Base-by-base conservation (phyloP, 37 sponge, comb jelly and placozoan genomes). In the Amphimedon queenslandica region DNA sequence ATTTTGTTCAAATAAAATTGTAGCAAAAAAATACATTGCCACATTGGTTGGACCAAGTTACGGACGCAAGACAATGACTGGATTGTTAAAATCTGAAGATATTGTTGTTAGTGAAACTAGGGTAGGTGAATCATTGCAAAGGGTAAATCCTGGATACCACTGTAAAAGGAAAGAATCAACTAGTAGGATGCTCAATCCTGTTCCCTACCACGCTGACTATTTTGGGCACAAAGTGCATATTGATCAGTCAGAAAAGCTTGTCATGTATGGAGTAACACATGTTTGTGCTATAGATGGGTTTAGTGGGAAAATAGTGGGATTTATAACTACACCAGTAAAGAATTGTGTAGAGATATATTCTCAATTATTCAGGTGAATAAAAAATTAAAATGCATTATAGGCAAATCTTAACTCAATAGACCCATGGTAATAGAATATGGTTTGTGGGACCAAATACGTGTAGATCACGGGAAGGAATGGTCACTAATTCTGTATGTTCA, bases 201-300 rank as follows among this genome's bases (percentile, higher is more conserved):
- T 77, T 2, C 79, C 88, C 51, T 87, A 87, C 40, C 21, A 10
- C 35, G 83, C 88, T 71, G 53, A 58, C 2, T 87, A 82, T 64
- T 77, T 77, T 74, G 89, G 89, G 4, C 76, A 88, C 40, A 88
- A 88, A 57, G 13, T 88, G 20, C 89, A 88, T 33, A 28, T 80
- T 18, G 82, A 87, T 37, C 88, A 87, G 70, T 82, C 82, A 40
- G 88, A 87, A 36, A 87, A 87, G 72, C 67, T 87, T 21, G 77
- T 66, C 27, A 87, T 87, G 88, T 87, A 37, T 70, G 88, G 88
- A 32, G 82, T 82, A 3, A 87, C 88, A 2, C 82, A 87, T 58
- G 51, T 82, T 23, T 57, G 68, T 40, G 81, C 82, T 33, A 51
- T 75, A 31, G 88, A 87, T 81, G 88, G 88, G 53, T 87, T 51